phyloP scores from a whole-genome alignment of 1,140 invertebrate species.

The Penaeus indicus region DNA sequence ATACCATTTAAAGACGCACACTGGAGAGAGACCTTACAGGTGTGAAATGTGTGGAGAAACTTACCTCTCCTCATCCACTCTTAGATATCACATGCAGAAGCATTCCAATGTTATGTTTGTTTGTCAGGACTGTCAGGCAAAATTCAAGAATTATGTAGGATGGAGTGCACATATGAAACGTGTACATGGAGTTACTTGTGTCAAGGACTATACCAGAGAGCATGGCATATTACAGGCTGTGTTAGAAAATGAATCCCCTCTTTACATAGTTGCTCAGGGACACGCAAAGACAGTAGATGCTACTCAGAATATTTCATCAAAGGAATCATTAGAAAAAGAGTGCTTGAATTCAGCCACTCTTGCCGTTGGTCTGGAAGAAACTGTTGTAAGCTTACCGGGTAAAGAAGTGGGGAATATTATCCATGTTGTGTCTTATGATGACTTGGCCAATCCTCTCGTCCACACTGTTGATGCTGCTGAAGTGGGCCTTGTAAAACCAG shows the following conservation, averaged over 20 bases:
- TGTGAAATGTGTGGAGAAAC: constrained; percentile 54
- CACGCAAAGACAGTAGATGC: not conserved
- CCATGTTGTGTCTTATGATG: constrained; percentile 53
- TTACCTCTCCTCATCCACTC: constrained; percentile 49
- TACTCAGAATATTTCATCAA: not conserved
- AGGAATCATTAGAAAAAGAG: not conserved
- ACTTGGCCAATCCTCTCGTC: constrained; percentile 43
- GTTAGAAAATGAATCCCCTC: constrained; percentile 42
- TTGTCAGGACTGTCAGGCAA: constrained; percentile 50
- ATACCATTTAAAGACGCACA: constrained; percentile 56
- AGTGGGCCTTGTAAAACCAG: not conserved
- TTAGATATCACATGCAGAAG: constrained; percentile 61
- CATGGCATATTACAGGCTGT: constrained; percentile 48
- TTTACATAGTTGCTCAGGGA: constrained; percentile 45
- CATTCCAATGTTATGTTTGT: constrained; percentile 61
- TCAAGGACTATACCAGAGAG: constrained; percentile 51
- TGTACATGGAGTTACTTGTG: constrained; percentile 45
- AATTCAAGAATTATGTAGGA: constrained; percentile 59
- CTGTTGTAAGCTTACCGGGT: constrained; percentile 44
- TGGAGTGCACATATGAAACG: constrained; percentile 58
- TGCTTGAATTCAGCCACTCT: constrained; percentile 35
- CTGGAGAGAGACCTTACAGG: constrained; percentile 54
- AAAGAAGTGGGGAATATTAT: constrained; percentile 35
- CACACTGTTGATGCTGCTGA: constrained; percentile 55
- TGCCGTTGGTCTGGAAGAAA: constrained; percentile 52